Evolutionary conservation across 2,888 invertebrate genomes (phyloP).

Genomic region (Caradrina kadenii): DNA sequence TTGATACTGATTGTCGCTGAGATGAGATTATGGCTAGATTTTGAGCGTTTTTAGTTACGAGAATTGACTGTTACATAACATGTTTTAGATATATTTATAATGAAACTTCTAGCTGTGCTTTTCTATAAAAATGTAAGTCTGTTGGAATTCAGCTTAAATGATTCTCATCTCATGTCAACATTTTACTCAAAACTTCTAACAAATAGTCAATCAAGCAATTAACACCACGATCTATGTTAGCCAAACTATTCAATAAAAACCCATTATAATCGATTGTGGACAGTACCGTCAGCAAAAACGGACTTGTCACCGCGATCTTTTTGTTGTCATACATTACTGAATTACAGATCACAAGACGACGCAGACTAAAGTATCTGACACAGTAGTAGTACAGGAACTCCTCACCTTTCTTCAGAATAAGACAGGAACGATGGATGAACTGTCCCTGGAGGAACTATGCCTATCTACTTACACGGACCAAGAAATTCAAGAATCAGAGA

Average conservation of each 20-base stretch:
- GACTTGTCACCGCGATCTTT: slow-evolving; percentile 5
- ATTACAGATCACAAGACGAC: slow-evolving; percentile 36
- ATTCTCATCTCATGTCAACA: not conserved
- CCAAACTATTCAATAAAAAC: not conserved
- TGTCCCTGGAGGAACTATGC: slow-evolving; percentile 24
- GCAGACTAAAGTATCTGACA: slow-evolving; percentile 6
- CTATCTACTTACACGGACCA: not conserved
- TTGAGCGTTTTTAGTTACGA: too few species aligned
- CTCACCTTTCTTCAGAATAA: slow-evolving; percentile 41
- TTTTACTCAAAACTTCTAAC: not conserved
- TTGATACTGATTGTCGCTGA: too few species aligned
- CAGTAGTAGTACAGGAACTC: slow-evolving; percentile 28
- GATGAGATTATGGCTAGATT: too few species aligned
- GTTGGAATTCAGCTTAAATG: not conserved
- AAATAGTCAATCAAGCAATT: not conserved
- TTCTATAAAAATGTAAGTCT: too few species aligned
- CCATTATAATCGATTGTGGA: not conserved
- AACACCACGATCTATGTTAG: not conserved
- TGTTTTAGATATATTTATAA: too few species aligned
- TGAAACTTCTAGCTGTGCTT: too few species aligned
- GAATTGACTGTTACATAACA: too few species aligned
- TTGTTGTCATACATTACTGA: slow-evolving; percentile 12
- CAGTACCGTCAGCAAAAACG: not conserved
- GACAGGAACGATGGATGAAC: slow-evolving; percentile 21
- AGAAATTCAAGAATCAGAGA: slow-evolving; percentile 26